phyloP scores from a whole-genome alignment of 2,888 invertebrate genomes.

The Coecobrya sp. region DNA sequence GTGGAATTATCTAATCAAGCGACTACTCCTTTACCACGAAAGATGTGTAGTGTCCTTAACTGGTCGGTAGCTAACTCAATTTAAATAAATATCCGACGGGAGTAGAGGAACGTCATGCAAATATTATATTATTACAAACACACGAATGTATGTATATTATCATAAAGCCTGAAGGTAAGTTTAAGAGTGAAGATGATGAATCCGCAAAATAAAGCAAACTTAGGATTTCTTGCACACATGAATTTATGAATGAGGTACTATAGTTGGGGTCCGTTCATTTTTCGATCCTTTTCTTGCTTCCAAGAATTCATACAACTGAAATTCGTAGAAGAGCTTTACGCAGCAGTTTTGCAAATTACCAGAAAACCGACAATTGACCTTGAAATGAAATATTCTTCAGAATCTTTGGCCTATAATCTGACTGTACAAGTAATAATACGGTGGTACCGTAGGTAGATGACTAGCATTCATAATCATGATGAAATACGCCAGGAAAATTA shows the following conservation, averaged over 20 bases:
- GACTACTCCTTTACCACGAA: background rate
- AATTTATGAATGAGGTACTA: background rate
- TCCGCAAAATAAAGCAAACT: background rate
- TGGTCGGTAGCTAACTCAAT: too few relatives aligned
- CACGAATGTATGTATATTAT: too few relatives aligned
- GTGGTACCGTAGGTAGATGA: too few relatives aligned
- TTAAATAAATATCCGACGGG: too few relatives aligned
- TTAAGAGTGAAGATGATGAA: background rate
- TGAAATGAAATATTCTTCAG: conserved; percentile 20
- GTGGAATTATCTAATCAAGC: background rate
- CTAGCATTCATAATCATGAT: too few relatives aligned
- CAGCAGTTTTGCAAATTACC: background rate
- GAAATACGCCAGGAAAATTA: background rate
- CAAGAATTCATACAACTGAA: too few relatives aligned
- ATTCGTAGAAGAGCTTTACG: background rate
- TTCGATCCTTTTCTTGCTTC: background rate
- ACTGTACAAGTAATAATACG: too few relatives aligned
- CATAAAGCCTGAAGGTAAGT: background rate
- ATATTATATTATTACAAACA: too few relatives aligned
- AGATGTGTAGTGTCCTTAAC: too few relatives aligned
- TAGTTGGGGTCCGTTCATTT: background rate
- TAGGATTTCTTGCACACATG: background rate
- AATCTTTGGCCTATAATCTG: background rate
- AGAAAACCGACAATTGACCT: background rate
- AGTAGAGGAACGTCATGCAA: too few relatives aligned